These are phyloP conservation scores for Micropterix aruncella DNA, from an alignment of 2,888 invertebrate species.

Conservation along the genomic window DNA sequence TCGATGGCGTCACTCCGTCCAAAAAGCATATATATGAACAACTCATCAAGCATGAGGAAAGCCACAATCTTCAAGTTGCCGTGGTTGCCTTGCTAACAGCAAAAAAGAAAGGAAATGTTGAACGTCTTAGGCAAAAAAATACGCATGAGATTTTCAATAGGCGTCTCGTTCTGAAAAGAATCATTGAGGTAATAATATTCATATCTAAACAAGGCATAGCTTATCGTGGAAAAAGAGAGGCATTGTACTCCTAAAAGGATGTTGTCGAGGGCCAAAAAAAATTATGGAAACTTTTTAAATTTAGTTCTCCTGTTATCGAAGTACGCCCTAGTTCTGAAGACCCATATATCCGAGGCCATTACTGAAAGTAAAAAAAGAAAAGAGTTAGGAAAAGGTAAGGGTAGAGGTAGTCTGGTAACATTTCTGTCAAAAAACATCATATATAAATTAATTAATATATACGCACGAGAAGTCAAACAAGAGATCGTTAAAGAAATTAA, in stretches of 20 bases:
- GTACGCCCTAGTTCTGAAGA: not conserved
- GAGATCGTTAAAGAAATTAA: no score
- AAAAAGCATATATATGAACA: not conserved
- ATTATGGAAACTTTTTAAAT: no score
- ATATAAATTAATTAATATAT: not conserved
- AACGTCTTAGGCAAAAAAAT: not conserved
- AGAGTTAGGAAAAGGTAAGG: no score
- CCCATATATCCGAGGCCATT: not conserved
- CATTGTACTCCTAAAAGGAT: no score
- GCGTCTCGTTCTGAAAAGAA: no score
- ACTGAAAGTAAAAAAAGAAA: no score
- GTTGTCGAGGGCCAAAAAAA: not conserved
- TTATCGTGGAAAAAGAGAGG: no score
- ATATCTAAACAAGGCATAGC: no score
- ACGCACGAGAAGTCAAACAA: no score
- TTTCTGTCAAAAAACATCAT: not conserved
- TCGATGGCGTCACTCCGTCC: not conserved
- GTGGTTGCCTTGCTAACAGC: not conserved
- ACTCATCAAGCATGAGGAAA: conserved; percentile 1
- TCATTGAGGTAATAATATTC: no score
- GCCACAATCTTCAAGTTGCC: not conserved
- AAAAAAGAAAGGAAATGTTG: not conserved
- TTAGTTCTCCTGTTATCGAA: not conserved
- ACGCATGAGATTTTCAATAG: not conserved
- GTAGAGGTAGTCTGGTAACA: no score